Base-by-base conservation (phyloP, 2,113 vertebrate species). In the Gavia stellata region DNA sequence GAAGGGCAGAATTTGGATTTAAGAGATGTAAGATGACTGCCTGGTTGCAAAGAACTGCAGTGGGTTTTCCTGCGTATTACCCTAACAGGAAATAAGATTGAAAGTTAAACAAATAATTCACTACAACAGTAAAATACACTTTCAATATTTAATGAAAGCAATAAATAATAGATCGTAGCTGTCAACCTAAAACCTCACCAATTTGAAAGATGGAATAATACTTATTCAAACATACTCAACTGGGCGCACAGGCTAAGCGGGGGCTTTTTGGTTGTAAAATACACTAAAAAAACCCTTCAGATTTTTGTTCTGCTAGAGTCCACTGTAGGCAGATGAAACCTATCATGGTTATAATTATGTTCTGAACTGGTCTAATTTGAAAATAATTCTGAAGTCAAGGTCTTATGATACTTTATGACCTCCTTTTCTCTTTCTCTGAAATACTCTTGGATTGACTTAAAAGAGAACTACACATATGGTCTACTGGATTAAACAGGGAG, bases 401-500 rank as follows among this genome's bases (percentile, higher is more conserved):
- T 95, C 88, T 85, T 77, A 58, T 3, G 78, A 91, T 95, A 92
- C 86, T 97, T 97, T 97, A 97, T 50, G 92, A 94, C 65, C 84
- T 97, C 78, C 90, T 97, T 87, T 95, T 82, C 82, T 96, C 87
- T 93, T 95, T 55, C 88, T 97, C 85, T 93, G 92, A 97, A 97
- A 97, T 97, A 77, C 96, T 97, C 84, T 97, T 98, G 97, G 97
- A 98, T 91, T 78, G 44, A 95, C 87, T 98, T 98, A 55, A 98
- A 98, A 98, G 96, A 92, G 87, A 96, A 92, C 86, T 94, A 94
- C 88, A 97, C 97, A 98, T 97, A 96, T 98, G 98, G 95, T 95
- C 89, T 95, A 95, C 82, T 91, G 73, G 94, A 97, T 96, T 95
- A 97, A 96, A 97, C 24, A 93, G 80, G 86, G 91, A 86, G 90